Evolutionary conservation across 2,113 vertebrate species (phyloP).

Genomic region (Geothlypis trichas): DNA sequence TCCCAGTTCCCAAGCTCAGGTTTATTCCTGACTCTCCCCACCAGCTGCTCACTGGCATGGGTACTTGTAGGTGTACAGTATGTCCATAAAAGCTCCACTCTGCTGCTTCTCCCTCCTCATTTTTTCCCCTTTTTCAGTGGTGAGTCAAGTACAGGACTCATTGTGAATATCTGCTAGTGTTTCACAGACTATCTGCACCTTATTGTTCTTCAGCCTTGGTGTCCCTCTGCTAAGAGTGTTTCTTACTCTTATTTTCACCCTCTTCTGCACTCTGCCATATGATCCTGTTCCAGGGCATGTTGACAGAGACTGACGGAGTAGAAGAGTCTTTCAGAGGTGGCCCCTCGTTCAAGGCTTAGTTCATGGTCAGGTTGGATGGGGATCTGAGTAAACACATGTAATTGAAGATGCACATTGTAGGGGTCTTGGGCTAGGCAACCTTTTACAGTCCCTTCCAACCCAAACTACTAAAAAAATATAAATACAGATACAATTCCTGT

Average conservation of each 20-base stretch:
- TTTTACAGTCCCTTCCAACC: not conserved
- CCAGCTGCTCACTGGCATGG: not conserved
- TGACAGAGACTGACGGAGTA: not conserved
- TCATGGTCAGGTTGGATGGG: fast-evolving
- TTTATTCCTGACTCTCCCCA: not conserved
- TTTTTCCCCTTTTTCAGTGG: not conserved
- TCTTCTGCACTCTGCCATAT: not conserved
- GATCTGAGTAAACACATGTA: not conserved
- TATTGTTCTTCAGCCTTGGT: not conserved
- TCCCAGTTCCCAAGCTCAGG: not conserved
- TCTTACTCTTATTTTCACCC: not conserved
- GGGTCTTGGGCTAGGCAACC: not conserved
- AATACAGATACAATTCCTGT: not conserved
- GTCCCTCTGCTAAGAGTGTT: not conserved
- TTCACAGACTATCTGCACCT: not conserved
- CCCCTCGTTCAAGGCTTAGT: not conserved
- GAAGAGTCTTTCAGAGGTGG: not conserved
- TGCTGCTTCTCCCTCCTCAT: not conserved
- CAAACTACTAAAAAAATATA: not conserved
- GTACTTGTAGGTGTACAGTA: not conserved
- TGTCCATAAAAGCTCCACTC: not conserved
- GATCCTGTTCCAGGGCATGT: fast-evolving
- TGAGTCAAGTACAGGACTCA: not conserved
- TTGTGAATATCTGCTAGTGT: not conserved
- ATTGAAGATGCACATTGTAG: not conserved